A percentile compares a stretch with the other conserved stretches of the same genome.
Conservation (phyloP, 2,888 invertebrate species). For the Harmothoe impar region DNA sequence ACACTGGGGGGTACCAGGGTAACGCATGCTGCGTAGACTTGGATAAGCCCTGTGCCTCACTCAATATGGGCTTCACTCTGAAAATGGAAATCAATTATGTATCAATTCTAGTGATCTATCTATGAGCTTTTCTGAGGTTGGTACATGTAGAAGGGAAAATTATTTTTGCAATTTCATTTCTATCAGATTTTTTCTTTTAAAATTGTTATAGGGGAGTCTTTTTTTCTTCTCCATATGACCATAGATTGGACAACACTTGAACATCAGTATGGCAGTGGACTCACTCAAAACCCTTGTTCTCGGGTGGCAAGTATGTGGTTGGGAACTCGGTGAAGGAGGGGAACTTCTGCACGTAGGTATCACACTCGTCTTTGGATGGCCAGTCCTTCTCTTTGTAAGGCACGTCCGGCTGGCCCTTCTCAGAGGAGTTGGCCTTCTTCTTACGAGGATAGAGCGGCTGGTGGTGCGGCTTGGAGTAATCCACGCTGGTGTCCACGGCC, state of each 20-base stretch:
- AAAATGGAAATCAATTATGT: too few relatives aligned
- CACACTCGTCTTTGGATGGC: constrained; percentile 83
- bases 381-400: constrained; percentile 82
- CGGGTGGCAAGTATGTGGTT: constrained; percentile 89
- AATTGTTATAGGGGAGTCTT: too few relatives aligned
- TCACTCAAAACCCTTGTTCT: constrained; percentile 91
- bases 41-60: constrained; percentile 87
- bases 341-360: constrained; percentile 80
- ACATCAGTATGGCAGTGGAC: constrained; percentile 74
- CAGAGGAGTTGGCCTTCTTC: constrained; percentile 52
- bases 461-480: constrained; percentile 77
- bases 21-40: constrained; percentile 87
- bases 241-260: too few relatives aligned
- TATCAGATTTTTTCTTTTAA: background rate
- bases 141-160: too few relatives aligned
- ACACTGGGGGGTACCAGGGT: constrained; percentile 91
- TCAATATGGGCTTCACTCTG: constrained; percentile 85
- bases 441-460: constrained; percentile 72
- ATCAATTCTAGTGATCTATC: too few relatives aligned
- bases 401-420: constrained; percentile 64
- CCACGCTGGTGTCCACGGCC: constrained; percentile 64
- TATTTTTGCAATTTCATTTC: too few relatives aligned
- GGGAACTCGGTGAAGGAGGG: constrained; percentile 84
- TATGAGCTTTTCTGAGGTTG: too few relatives aligned
- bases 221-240: too few relatives aligned